phyloP scores from a whole-genome alignment of 1,140 invertebrate species.

The Ptiloglossa arizonensis region DNA sequence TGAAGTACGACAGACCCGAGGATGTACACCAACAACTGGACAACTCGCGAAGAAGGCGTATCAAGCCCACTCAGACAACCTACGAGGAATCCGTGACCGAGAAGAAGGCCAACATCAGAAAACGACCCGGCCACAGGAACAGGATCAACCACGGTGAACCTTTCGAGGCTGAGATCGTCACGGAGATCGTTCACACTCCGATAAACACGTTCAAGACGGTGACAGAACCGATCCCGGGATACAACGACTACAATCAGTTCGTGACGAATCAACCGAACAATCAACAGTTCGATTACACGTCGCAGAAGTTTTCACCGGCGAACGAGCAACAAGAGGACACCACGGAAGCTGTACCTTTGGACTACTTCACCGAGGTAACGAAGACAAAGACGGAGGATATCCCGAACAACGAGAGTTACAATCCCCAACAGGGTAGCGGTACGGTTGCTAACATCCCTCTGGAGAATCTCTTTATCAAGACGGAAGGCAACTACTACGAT shows the following conservation, averaged over 20 bases:
- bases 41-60: conserved; percentile 32
- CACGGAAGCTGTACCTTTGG: conserved; percentile 45
- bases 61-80: conserved; percentile 40
- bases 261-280: conserved; percentile 39
- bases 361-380: conserved; percentile 57
- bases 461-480: conserved; percentile 72
- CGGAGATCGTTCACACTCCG: conserved; percentile 47
- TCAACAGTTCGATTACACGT: conserved; percentile 52
- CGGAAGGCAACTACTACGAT: conserved; percentile 68
- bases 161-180: conserved; percentile 63
- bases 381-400: not conserved
- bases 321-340: conserved; percentile 33
- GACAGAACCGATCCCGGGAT: conserved; percentile 17
- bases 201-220: conserved; percentile 21
- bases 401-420: conserved; percentile 9
- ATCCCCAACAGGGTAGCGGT: not conserved
- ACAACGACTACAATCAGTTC: conserved; percentile 49
- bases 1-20: conserved; percentile 61
- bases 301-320: conserved; percentile 8
- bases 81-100: conserved; percentile 43
- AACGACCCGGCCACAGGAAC: conserved; percentile 58
- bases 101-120: conserved; percentile 57
- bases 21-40: conserved; percentile 46
- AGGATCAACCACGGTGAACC: conserved; percentile 59
- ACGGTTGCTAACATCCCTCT: conserved; percentile 56